Evolutionary conservation across 2,888 invertebrate species (phyloP), one percentile per base, ranked within the genome.

Genomic region (Rhagonycha fulva): DNA sequence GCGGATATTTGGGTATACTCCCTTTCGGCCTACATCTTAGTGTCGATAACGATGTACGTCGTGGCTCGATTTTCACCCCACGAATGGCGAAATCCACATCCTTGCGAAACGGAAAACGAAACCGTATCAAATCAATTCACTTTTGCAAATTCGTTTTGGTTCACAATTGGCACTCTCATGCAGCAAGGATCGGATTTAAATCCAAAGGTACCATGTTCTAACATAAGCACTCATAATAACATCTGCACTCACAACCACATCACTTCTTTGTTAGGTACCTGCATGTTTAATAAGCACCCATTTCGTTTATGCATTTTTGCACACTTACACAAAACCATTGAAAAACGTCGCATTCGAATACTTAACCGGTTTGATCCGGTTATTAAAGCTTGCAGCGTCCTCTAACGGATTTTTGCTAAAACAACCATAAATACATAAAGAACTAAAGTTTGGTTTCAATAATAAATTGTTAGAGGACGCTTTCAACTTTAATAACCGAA

Each of bases 1-100:
- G 91, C 94, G 80, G 94, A 96, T 85, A 95, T 96, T 80, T 97
- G 97, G 96, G 88, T 96, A 75, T 95, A 94, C 88, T 94, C 95
- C 69, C 87, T 95, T 74, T 92, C 93, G 0, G 95, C 95, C 60
- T 96, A 96, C 87, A 89, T 95, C 72, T 89, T 95, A 67, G 95
- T 96, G 62, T 94, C 94, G 1, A 87, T 93, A 73, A 94, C 94
- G 62, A 92, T 96, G 89, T 96, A 94, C 88, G 90, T 95, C 61
- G 92, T 96, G 30, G 94, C 95, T 23, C 90, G 94, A 83, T 93
- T 95, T 87, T 94, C 93, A 32, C 95, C 95, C 0, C 94, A 94
- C 86, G 96, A 95, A 87, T 94, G 94, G 93, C 92, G 93, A 82
- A 93, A 93, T 85, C 93, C 93, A 2, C 93, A 93, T 84, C 93